Percentiles rank a stretch among this genome's conserved stretches.
These are phyloP conservation scores for Amphipoea oculea DNA, from an alignment of 2,888 invertebrate species.

Conservation along the genomic window DNA sequence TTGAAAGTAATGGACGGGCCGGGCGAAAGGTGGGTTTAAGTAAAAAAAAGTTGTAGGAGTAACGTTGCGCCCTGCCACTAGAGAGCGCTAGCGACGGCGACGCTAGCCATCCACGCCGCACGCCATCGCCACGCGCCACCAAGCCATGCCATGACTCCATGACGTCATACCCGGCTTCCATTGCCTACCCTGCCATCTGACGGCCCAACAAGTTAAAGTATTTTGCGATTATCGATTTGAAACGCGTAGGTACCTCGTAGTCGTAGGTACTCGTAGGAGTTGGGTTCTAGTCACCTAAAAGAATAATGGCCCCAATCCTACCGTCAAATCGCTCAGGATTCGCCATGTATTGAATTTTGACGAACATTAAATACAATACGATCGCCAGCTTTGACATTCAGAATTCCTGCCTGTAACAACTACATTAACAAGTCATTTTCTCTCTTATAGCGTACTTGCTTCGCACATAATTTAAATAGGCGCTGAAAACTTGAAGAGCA, in stretches of 20 bases:
- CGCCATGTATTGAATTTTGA: background rate
- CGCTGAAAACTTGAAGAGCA: background rate
- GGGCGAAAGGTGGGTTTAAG: background rate
- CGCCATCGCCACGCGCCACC: slow-evolving; percentile 21
- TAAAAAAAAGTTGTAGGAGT: slow-evolving; percentile 22
- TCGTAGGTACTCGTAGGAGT: background rate
- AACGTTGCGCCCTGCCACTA: slow-evolving; percentile 18
- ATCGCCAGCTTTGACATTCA: background rate
- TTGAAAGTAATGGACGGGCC: background rate
- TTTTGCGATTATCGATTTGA: background rate
- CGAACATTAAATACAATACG: background rate
- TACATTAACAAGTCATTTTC: background rate
- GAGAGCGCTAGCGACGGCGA: slow-evolving; percentile 30
- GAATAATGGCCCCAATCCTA: background rate
- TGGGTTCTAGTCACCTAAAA: background rate
- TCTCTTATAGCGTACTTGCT: background rate
- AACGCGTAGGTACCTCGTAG: background rate
- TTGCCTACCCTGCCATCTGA: slow-evolving; percentile 44
- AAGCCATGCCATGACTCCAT: slow-evolving; percentile 41
- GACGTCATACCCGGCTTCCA: slow-evolving; percentile 34
- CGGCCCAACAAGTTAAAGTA: slow-evolving; percentile 18
- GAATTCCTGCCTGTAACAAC: background rate
- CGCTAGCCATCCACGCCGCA: slow-evolving; percentile 1
- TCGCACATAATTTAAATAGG: slow-evolving; percentile 18
- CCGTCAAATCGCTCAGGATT: background rate